Base-by-base conservation (phyloP, 2,888 invertebrate genomes). In the Nephrocerus scutellatus region DNA sequence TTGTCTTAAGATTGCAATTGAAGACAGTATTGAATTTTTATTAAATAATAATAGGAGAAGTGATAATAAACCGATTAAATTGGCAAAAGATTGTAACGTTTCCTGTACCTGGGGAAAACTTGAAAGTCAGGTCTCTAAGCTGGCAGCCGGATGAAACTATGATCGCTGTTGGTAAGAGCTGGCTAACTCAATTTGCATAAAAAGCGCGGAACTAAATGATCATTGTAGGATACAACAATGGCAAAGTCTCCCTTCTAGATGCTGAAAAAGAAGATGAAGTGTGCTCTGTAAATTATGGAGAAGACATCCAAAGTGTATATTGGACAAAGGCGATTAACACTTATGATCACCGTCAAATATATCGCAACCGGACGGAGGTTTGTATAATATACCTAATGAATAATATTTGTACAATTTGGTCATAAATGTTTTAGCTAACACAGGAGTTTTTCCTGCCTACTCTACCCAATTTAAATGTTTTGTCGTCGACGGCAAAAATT, bases 121-220 rank as follows among this genome's bases (percentile, higher is more conserved):
- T 80, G 13, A 74, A 73, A 24, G 86, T 90, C 2, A 77, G 76
- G 44, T 82, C 84, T 9, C 75, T 96, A 59, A 81, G 87, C 34
- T 96, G 95, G 95, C 77, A 93, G 63, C 90, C 92, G 6, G 95
- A 96, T 74, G 93, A 95, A 50, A 91, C 91, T 70, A 80, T 92
- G 55, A 62, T 80, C 33, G 79, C 79, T 1, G 65, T 63, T 9
- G 69, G 62, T 60, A 44, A 28, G 39, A 23, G 3, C 2, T 31
- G 13, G 46, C 41, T 29, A 14, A 19, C n/a, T n/a, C 25, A 10
- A 25, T 18, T 21, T 19, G 18, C 16, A 3, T 22, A 22, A 10
- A 20, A 25, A 21, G 19, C 7, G 2, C 10, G 7, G n/a, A 20
- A n/a, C 26, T 7, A 15, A 3, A 30, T 10, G 3, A 18, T 16